A percentile compares a stretch with the other conserved stretches of the same genome.
Evolutionary conservation across 1,140 invertebrate species (phyloP).

Genomic region (Panonychus citri): DNA sequence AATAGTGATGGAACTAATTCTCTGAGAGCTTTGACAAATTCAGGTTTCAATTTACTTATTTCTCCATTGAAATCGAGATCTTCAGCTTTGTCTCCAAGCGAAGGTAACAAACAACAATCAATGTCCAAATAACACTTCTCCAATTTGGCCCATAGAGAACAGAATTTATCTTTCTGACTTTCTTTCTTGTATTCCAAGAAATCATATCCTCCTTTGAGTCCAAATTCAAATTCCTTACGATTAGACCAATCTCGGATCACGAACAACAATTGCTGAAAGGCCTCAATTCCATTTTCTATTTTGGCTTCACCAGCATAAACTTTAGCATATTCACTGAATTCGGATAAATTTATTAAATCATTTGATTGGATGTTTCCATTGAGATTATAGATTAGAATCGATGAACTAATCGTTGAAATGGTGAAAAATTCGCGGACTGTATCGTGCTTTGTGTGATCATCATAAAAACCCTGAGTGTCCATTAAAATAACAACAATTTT

Average conservation of each 20-base stretch:
- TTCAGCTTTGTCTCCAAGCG: conserved; percentile 83
- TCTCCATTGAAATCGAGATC: conserved; percentile 78
- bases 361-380: conserved; percentile 29
- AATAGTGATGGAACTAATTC: conserved; percentile 66
- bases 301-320: conserved; percentile 64
- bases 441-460: conserved; percentile 90
- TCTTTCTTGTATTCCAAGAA: conserved; percentile 48
- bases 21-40: conserved; percentile 67
- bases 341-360: conserved; percentile 22
- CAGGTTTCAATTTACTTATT: conserved; percentile 66
- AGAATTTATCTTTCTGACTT: conserved; percentile 36
- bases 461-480: conserved; percentile 94
- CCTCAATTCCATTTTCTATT: conserved; percentile 45
- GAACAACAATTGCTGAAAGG: conserved; percentile 80
- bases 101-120: conserved; percentile 88
- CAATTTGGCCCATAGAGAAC: conserved; percentile 80
- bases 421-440: conserved; percentile 91
- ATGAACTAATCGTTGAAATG: conserved; percentile 31
- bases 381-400: conserved; percentile 31
- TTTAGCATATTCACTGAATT: conserved; percentile 62
- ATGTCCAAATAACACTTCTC: conserved; percentile 83
- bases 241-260: conserved; percentile 95
- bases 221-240: conserved; percentile 87
- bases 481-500: conserved; percentile 47
- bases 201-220: conserved; percentile 57